Evolutionary conservation across 2,888 invertebrate genomes (phyloP).

Genomic region (Drosophila engyochracea): DNA sequence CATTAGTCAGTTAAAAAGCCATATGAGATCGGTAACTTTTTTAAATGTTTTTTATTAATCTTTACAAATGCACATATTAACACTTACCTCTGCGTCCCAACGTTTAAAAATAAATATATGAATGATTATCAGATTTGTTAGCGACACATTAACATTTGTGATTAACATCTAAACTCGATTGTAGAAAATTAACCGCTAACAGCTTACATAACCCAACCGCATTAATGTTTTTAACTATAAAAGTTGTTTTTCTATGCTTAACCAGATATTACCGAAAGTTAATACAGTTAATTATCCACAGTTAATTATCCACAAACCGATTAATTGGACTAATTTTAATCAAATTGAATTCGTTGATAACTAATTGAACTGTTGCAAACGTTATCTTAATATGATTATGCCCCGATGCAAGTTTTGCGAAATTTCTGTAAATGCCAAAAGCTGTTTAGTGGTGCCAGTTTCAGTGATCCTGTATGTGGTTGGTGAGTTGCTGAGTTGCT

Average conservation of each 20-base stretch:
- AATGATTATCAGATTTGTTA: not conserved
- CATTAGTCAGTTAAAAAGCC: not conserved
- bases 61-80: not conserved
- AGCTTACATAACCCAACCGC: not conserved
- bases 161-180: not conserved
- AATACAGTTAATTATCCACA: not conserved
- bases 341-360: not conserved
- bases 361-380: slow-evolving; percentile 41
- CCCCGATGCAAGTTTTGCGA: slow-evolving; percentile 9
- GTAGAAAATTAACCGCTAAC: not conserved
- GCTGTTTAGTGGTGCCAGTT: slow-evolving; percentile 49
- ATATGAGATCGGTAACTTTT: not conserved
- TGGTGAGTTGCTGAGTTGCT: slow-evolving; percentile 12
- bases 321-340: slow-evolving; percentile 3
- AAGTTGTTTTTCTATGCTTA: not conserved
- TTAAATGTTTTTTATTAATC: not conserved
- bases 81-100: not conserved
- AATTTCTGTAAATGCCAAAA: slow-evolving; percentile 42
- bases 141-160: not conserved
- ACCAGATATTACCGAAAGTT: not conserved
- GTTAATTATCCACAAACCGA: not conserved
- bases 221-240: not conserved
- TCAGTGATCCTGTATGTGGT: slow-evolving; percentile 26
- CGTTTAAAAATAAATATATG: not conserved
- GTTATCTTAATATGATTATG: slow-evolving; percentile 35